Base-by-base conservation (phyloP, 2,797 vertebrate genomes). In the Propithecus deckenii region DNA sequence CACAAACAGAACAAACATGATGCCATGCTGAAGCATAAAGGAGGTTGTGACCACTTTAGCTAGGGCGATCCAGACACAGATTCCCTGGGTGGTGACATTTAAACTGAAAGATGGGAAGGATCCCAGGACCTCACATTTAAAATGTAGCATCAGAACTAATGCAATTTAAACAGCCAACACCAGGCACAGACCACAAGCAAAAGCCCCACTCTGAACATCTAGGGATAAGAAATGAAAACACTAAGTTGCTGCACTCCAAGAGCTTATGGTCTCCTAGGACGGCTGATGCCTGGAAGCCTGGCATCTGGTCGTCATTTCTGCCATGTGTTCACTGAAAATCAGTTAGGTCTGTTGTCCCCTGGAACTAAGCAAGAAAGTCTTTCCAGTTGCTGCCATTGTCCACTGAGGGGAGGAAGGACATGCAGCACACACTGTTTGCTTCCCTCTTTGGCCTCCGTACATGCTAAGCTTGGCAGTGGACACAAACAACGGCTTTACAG, bases 241-340 rank as follows among this genome's bases (percentile, higher is more conserved):
- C 6, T 0, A 23, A 12, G 48, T 18, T 4, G 4, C 52, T 46
- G 52, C 1, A 0, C 22, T 35, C 41, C 48, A 61, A 6, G n/a
- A 43, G 67, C 38, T 41, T 4, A 4, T 1, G 4, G 5, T n/a
- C 30, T 85, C 83, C 38, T 13, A 17, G 35, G 78, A 48, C 0
- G 0, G 3, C 50, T 4, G 8, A 10, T 2, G 22, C 41, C 25
- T 11, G 22, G 85, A 43, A 63, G 63, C 46, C 78, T 67, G 75
- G 18, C 46, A 12, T 75, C 71, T 5, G 41, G 55, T 11, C 55
- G 8, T 8, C 46, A 41, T 69, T 87, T 57, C 88, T 43, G 30
- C 7, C 14, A 13, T 0, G 1, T 50, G 22, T 15, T 65, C 38
- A 13, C 0, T 86, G 59, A 89, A 89, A 76, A 48, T 50, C 59